Percentiles rank a stretch among this genome's conserved stretches.
phyloP scores from a whole-genome alignment of 2,888 invertebrate genomes.

The Thumatha senex region DNA sequence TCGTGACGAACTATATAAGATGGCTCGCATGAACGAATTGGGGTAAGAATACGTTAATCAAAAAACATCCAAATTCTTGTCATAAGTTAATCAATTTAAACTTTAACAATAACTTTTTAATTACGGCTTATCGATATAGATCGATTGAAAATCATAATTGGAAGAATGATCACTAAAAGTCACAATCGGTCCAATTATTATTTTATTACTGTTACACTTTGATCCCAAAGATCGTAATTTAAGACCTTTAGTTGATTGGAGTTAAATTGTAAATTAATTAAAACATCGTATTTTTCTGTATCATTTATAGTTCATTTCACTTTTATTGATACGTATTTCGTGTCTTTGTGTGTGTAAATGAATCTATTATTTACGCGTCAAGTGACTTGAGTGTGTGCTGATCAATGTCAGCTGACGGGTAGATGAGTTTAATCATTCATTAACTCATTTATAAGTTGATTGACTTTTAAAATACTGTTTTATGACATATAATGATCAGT shows the following conservation, averaged over 20 bases:
- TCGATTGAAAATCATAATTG: neutral
- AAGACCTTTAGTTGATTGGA: neutral
- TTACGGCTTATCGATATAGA: neutral
- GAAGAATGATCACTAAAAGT: neutral
- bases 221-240: neutral
- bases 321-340: conserved; percentile 21
- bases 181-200: neutral
- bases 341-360: no score
- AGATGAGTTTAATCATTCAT: conserved; percentile 16
- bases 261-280: conserved; percentile 2
- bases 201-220: neutral
- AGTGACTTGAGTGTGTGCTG: no score
- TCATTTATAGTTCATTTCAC: conserved; percentile 23
- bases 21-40: no score
- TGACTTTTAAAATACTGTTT: conserved; percentile 27
- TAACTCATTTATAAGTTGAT: conserved; percentile 21
- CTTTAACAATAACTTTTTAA: no score
- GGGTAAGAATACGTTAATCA: no score
- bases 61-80: no score
- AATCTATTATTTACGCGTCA: no score
- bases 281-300: conserved; percentile 4
- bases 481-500: conserved; percentile 31
- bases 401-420: conserved; percentile 14
- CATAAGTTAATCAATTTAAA: no score
- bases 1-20: no score